Conservation (phyloP, 2,888 invertebrate genomes). For the Cerastis leucographa region DNA sequence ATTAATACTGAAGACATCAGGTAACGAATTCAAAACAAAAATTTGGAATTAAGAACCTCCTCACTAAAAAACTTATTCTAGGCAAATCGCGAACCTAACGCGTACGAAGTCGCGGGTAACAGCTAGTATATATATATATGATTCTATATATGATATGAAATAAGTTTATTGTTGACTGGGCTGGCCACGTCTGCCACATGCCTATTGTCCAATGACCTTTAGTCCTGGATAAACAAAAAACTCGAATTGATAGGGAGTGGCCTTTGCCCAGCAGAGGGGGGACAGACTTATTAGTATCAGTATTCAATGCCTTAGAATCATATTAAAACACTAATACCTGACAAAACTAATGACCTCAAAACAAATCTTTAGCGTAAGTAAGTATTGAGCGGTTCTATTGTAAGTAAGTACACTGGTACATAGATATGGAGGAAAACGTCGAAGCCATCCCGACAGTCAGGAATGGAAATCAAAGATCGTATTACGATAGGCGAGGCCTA, state of each 20-base stretch:
- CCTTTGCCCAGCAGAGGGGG: neutral
- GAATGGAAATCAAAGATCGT: constrained; percentile 57
- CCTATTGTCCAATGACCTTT: neutral
- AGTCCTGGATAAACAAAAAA: neutral
- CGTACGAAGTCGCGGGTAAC: too few relatives aligned
- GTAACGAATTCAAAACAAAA: too few relatives aligned
- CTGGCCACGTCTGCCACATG: neutral
- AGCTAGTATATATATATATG: too few relatives aligned
- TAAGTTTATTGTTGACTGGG: neutral
- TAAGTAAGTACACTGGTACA: constrained; percentile 23
- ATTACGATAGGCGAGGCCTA: constrained; percentile 54
- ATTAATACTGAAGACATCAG: too few relatives aligned
- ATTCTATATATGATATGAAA: too few relatives aligned
- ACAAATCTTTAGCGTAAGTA: neutral
- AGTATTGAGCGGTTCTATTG: constrained; percentile 25
- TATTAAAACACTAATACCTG: neutral
- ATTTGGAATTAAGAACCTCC: too few relatives aligned
- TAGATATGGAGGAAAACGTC: constrained; percentile 12
- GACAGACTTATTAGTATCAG: neutral
- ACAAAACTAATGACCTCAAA: neutral
- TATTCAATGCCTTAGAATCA: neutral
- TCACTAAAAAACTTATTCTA: too few relatives aligned
- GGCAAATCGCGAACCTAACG: too few relatives aligned
- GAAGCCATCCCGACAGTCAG: constrained; percentile 20
- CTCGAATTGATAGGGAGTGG: neutral